These are phyloP conservation scores for Ectemnius continuus DNA, from an alignment of 2,888 invertebrate species.

Conservation along the genomic window DNA sequence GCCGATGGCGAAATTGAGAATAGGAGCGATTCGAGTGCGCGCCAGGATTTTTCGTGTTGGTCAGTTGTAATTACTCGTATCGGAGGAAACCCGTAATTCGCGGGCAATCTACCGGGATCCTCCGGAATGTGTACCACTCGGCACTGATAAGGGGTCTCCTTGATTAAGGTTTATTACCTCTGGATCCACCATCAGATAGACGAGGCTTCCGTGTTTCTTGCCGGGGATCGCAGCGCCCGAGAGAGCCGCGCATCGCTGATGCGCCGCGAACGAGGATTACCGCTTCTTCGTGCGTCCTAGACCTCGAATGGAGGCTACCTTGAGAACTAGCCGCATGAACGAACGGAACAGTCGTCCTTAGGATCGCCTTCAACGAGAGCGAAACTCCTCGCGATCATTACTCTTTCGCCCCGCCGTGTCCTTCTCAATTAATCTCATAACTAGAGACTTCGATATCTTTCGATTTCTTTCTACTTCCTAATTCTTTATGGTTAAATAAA, in stretches of 20 bases:
- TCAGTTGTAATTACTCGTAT: conserved; percentile 31
- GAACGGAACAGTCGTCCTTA: not conserved
- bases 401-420: not conserved
- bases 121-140: conserved; percentile 38
- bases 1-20: not conserved
- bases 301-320: conserved; percentile 41
- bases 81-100: conserved; percentile 35
- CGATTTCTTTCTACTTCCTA: too few relatives aligned
- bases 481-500: too few relatives aligned
- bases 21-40: not conserved
- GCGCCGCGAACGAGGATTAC: not conserved
- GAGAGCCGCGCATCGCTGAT: conserved; percentile 13
- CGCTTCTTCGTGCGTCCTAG: conserved; percentile 39
- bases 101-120: conserved; percentile 27
- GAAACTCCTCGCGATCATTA: conserved; percentile 4
- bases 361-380: not conserved
- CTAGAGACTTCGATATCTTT: too few relatives aligned
- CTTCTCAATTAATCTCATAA: not conserved
- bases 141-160: conserved; percentile 40
- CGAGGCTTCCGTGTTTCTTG: conserved; percentile 48
- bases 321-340: conserved; percentile 5
- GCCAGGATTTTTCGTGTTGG: not conserved
- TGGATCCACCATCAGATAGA: conserved; percentile 42
- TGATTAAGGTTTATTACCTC: conserved; percentile 50
- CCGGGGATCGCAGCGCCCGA: conserved; percentile 24